Conservation (phyloP, 2,888 invertebrate species). For the Gryllus longicercus region DNA sequence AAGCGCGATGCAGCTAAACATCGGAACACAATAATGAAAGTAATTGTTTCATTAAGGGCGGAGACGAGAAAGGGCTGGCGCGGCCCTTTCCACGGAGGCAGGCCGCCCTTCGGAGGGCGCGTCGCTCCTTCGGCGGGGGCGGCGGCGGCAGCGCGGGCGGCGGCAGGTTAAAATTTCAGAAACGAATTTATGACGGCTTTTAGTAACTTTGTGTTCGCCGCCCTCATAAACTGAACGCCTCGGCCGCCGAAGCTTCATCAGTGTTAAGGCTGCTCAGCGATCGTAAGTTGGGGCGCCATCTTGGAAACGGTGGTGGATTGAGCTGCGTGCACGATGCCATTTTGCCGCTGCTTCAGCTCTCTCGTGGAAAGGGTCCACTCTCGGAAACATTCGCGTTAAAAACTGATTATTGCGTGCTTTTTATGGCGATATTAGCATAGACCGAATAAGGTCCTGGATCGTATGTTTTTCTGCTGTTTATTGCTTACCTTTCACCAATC, state of each 20-base stretch:
- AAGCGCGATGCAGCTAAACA: not conserved
- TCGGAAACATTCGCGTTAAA: too few species aligned
- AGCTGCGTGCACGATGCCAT: not conserved
- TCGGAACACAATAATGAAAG: conserved; percentile 17
- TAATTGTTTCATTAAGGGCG: conserved; percentile 9
- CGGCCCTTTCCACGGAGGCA: not conserved
- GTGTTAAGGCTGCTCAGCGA: conserved; percentile 17
- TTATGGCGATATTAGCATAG: too few species aligned
- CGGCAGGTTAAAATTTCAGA: conserved; percentile 7
- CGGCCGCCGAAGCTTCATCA: not conserved
- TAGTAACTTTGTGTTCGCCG: not conserved
- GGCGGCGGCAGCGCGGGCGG: not conserved
- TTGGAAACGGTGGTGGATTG: not conserved
- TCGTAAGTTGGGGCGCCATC: not conserved
- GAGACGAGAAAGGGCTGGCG: not conserved
- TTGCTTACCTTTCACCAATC: too few species aligned
- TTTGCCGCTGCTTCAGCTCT: too few species aligned
- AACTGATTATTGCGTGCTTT: too few species aligned
- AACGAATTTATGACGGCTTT: conserved; percentile 17
- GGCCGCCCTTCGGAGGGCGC: not conserved
- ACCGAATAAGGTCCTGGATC: too few species aligned
- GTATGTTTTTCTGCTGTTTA: too few species aligned
- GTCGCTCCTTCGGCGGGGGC: not conserved
- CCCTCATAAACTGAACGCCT: not conserved
- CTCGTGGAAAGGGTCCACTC: too few species aligned